Base-by-base conservation (phyloP, 2,113 vertebrate genomes). In the Potamarius usumacintae region DNA sequence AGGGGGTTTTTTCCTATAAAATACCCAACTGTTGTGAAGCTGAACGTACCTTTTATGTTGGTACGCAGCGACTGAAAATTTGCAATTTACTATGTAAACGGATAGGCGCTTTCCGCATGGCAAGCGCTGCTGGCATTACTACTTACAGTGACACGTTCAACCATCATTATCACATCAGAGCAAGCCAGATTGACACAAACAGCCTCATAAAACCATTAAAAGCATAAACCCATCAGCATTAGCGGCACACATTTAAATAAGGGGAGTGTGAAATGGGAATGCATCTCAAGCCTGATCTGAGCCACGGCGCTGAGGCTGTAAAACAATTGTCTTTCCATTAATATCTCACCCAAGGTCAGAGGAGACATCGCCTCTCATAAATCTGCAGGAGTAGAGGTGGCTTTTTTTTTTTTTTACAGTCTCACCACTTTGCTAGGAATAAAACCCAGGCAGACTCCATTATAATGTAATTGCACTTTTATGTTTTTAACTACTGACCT, bases 401-500 rank as follows among this genome's bases (percentile, higher is more conserved):
- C 8, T 4, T 8, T 20, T 20, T 60, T 14, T n/a, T 17, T 71
- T 88, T 91, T 93, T 60, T 84, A 91, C 87, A 88, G 86, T 74
- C 67, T 86, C 88, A 90, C 81, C 58, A 62, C 53, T 87, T 88
- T 86, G 74, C 80, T 48, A 69, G 89, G 82, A 89, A 78, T 90
- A 85, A 90, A 92, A 92, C 86, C 80, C 88, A 82, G 90, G 60
- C 87, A 76, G 84, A 84, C 85, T 84, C 92, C 91, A 93, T 94
- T 94, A 92, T 92, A 93, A 93, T 92, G 91, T 93, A 94, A 95
- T 94, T 95, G 94, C 88, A 92, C 91, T 94, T 95, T 95, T 94
- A 95, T 94, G 94, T 94, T 93, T 94, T 94, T 94, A 95, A 95
- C 94, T 94, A 93, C 91, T 95, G 94, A 96, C 94, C 94, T 93